Percentiles rank a stretch among this genome's conserved stretches.
phyloP scores from a whole-genome alignment of 2,797 vertebrate species.

The Pygocentrus nattereri region DNA sequence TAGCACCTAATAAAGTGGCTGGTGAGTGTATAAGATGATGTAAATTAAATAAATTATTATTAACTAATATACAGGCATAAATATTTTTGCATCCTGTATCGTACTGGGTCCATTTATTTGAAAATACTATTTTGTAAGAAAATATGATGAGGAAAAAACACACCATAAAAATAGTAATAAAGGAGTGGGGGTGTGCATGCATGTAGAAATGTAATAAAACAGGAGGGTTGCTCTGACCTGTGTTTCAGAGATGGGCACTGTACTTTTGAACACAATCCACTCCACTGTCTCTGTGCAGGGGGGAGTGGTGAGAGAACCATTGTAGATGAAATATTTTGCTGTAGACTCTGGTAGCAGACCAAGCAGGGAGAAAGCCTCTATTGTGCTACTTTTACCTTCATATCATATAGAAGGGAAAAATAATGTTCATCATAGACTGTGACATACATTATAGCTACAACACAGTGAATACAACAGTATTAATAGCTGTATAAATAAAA shows the following conservation, averaged over 20 bases:
- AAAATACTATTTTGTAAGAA: too few species aligned
- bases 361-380: conserved; percentile 85
- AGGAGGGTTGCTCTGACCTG: conserved; percentile 79
- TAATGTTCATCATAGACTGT: neutral
- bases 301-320: conserved; percentile 91
- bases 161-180: neutral
- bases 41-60: too few species aligned
- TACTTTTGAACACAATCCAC: conserved; percentile 95
- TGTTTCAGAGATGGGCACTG: conserved; percentile 88
- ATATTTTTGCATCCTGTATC: too few species aligned
- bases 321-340: conserved; percentile 95
- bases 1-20: too few species aligned
- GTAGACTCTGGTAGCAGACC: conserved; percentile 90
- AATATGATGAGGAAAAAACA: too few species aligned
- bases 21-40: too few species aligned
- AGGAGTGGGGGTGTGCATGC: neutral
- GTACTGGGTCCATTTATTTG: too few species aligned
- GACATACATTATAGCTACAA: too few species aligned
- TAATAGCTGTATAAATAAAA: too few species aligned
- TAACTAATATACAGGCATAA: too few species aligned
- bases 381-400: conserved; percentile 86
- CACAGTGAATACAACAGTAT: too few species aligned
- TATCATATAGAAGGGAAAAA: neutral
- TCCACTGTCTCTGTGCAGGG: conserved; percentile 93
- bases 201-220: conserved; percentile 33